These are phyloP conservation scores for Drosophila nigromelanica DNA, from an alignment of 1,140 invertebrate species.

Conservation along the genomic window DNA sequence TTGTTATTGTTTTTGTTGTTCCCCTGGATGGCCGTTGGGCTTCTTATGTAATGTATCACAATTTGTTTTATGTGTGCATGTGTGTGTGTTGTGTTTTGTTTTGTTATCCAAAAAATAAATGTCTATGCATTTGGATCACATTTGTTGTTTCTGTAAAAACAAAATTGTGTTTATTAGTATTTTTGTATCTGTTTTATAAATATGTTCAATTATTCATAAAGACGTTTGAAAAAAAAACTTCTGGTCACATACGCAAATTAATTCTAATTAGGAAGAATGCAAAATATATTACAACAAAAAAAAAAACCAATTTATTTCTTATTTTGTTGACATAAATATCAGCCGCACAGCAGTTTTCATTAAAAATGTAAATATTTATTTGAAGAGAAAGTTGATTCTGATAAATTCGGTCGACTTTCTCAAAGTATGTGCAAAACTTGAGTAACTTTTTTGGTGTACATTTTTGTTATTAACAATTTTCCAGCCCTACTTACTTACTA, in stretches of 20 bases:
- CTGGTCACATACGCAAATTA: not conserved
- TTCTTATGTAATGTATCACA: conserved; percentile 36
- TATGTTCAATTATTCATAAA: conserved; percentile 6
- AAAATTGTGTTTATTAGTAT: conserved; percentile 1
- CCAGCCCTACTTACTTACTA: not conserved
- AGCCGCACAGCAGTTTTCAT: not conserved
- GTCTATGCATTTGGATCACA: conserved; percentile 53
- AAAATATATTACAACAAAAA: no score
- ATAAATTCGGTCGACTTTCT: conserved; percentile 12
- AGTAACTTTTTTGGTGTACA: not conserved
- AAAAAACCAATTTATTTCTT: not conserved
- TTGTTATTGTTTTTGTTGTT: not conserved
- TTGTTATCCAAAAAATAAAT: conserved; percentile 29
- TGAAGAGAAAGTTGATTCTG: conserved; percentile 23
- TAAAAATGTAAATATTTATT: conserved; percentile 25
- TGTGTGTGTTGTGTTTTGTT: conserved; percentile 28
- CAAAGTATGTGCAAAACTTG: conserved; percentile 9
- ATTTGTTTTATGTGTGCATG: conserved; percentile 19
- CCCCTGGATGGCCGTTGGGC: not conserved
- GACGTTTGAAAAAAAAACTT: not conserved
- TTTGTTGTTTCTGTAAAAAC: conserved; percentile 53
- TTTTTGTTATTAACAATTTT: not conserved
- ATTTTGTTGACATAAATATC: not conserved
- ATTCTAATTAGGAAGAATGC: not conserved
- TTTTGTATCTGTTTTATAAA: not conserved